These are phyloP conservation scores for Thymallus thymallus DNA, from an alignment of 2,113 vertebrate genomes.

Conservation along the genomic window DNA sequence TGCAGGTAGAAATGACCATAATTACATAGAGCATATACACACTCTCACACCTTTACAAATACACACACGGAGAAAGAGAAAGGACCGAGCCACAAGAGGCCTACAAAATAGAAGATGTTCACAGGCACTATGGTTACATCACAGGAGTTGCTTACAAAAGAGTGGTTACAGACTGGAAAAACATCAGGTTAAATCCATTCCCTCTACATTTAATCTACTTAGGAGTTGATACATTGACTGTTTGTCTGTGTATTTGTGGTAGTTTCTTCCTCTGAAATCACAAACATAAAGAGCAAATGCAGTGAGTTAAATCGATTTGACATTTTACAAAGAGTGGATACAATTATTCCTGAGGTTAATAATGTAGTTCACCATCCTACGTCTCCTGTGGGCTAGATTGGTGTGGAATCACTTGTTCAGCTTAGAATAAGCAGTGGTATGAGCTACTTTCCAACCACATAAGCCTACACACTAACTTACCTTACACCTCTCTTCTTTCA, in stretches of 20 bases:
- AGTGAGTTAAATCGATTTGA: slow-evolving; percentile 40
- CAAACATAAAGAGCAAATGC: not conserved
- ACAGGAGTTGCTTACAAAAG: slow-evolving; percentile 26
- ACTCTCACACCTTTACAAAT: slow-evolving; percentile 23
- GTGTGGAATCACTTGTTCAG: no score
- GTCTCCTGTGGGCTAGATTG: no score
- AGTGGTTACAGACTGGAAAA: slow-evolving; percentile 10
- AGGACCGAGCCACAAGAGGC: slow-evolving; percentile 4
- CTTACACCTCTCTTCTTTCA: not conserved
- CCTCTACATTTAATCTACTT: slow-evolving; percentile 12
- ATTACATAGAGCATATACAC: slow-evolving; percentile 84
- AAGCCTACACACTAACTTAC: no score
- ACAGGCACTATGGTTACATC: not conserved
- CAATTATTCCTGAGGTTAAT: slow-evolving; percentile 46
- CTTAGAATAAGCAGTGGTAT: no score
- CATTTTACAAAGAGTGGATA: slow-evolving; percentile 32
- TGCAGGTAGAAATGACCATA: slow-evolving; percentile 98
- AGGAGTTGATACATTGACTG: slow-evolving; percentile 50
- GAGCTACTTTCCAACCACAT: not conserved
- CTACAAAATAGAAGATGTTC: slow-evolving; percentile 36
- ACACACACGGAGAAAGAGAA: slow-evolving; percentile 29
- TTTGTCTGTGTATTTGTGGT: slow-evolving; percentile 12
- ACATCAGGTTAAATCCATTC: slow-evolving; percentile 39
- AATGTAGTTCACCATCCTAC: slow-evolving; percentile 3
- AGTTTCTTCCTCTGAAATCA: not conserved